Percentiles rank a stretch among this genome's conserved stretches.
phyloP scores from a whole-genome alignment of 2,888 invertebrate species.

The Trichogramma dendrolimi region DNA sequence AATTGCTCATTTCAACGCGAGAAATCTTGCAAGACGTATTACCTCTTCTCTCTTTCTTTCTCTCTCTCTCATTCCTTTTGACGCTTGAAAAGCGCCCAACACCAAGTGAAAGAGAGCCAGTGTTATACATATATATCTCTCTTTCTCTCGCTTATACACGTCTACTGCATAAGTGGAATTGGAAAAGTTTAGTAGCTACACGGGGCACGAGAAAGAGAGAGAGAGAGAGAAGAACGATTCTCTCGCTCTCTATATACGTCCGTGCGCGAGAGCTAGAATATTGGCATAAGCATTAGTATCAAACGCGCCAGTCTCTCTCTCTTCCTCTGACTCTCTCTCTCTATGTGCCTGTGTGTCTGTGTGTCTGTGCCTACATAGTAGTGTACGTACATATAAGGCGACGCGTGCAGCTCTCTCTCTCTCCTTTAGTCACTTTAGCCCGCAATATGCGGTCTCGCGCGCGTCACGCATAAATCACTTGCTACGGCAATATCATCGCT shows the following conservation, averaged over 20 bases:
- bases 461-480: slow-evolving; percentile 46
- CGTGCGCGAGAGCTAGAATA: slow-evolving; percentile 30
- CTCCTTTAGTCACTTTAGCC: slow-evolving; percentile 10
- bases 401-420: slow-evolving; percentile 23
- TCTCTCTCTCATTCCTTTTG: too few relatives aligned
- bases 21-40: too few relatives aligned
- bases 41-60: too few relatives aligned
- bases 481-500: slow-evolving; percentile 43
- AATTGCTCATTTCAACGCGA: too few relatives aligned
- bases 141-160: too few relatives aligned
- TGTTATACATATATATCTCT: too few relatives aligned
- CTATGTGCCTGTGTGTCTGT: neutral
- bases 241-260: too few relatives aligned
- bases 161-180: slow-evolving; percentile 3
- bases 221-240: slow-evolving; percentile 16
- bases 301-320: slow-evolving; percentile 12
- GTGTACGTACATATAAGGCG: slow-evolving; percentile 28
- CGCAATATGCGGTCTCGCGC: slow-evolving; percentile 44
- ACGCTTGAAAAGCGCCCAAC: too few relatives aligned
- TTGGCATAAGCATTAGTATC: slow-evolving; percentile 42
- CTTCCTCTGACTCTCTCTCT: neutral
- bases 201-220: slow-evolving; percentile 16
- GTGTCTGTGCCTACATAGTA: too few relatives aligned
- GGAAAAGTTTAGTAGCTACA: slow-evolving; percentile 13
- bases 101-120: too few relatives aligned